Evolutionary conservation across 2,888 invertebrate species (phyloP).

Genomic region (Aethes cnicana): DNA sequence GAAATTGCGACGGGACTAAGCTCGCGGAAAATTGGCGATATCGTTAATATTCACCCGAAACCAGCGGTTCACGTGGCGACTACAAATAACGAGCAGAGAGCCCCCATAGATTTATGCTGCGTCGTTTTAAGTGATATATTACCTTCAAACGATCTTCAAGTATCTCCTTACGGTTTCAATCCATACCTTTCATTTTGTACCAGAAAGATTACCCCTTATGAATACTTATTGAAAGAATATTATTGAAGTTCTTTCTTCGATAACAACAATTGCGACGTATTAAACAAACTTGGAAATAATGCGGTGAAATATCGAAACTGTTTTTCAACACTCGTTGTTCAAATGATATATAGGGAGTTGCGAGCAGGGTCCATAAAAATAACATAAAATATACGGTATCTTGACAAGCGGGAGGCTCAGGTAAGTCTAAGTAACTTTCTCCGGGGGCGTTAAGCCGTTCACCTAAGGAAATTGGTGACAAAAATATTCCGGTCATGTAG

Average conservation of each 20-base stretch:
- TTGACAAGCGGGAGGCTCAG: conserved; percentile 61
- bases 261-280: conserved; percentile 2
- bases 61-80: conserved; percentile 78
- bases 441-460: conserved; percentile 67
- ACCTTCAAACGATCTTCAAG: conserved; percentile 58
- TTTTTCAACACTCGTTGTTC: conserved; percentile 43
- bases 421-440: conserved; percentile 72
- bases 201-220: conserved; percentile 6
- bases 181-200: conserved; percentile 28
- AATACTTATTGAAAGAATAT: conserved; percentile 16
- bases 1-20: conserved; percentile 80
- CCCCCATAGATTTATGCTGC: conserved; percentile 76
- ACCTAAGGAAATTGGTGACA: conserved; percentile 73
- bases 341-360: conserved; percentile 50
- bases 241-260: conserved; percentile 3
- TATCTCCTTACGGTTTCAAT: conserved; percentile 54
- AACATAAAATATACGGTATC: conserved; percentile 55
- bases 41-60: conserved; percentile 82
- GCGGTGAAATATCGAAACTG: conserved; percentile 41
- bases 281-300: conserved; percentile 13
- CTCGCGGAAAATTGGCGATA: conserved; percentile 81
- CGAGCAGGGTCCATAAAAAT: conserved; percentile 49
- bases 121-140: conserved; percentile 80
- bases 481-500: conserved; percentile 80
- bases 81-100: conserved; percentile 78